Evolutionary conservation across 1,140 invertebrate species (phyloP).

Genomic region (Notospermus geniculatus): DNA sequence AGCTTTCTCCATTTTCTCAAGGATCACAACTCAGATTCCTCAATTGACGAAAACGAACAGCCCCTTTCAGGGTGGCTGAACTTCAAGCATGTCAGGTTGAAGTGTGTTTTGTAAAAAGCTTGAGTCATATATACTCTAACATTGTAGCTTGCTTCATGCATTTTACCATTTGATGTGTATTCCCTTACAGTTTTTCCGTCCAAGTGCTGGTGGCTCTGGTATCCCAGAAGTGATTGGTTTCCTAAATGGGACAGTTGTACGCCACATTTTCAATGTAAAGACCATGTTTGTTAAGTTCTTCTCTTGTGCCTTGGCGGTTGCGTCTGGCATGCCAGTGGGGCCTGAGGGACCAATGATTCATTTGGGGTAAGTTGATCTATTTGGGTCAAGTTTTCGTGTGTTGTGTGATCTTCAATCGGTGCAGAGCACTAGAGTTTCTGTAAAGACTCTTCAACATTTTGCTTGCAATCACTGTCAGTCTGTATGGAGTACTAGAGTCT

Average conservation of each 20-base stretch:
- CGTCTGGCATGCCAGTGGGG: conserved; percentile 56
- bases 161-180: conserved; percentile 6
- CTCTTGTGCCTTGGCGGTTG: conserved; percentile 55
- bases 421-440: too few relatives aligned
- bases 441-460: background rate
- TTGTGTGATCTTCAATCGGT: background rate
- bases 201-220: conserved; percentile 56
- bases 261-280: conserved; percentile 54
- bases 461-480: too few relatives aligned
- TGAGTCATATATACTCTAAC: background rate
- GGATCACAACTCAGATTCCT: too few relatives aligned
- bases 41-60: too few relatives aligned
- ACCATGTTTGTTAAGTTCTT: conserved; percentile 57
- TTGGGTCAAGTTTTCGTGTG: background rate
- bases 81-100: background rate
- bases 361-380: conserved; percentile 39
- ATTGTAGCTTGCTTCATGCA: background rate
- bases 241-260: conserved; percentile 55
- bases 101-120: background rate
- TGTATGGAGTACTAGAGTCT: too few relatives aligned
- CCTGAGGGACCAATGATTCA: conserved; percentile 58
- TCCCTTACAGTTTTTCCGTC: conserved; percentile 47
- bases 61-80: too few relatives aligned
- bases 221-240: conserved; percentile 58
- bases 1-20: too few relatives aligned